These are phyloP conservation scores for Condylura cristata DNA, from an alignment of 2,113 vertebrate species.

Conservation along the genomic window DNA sequence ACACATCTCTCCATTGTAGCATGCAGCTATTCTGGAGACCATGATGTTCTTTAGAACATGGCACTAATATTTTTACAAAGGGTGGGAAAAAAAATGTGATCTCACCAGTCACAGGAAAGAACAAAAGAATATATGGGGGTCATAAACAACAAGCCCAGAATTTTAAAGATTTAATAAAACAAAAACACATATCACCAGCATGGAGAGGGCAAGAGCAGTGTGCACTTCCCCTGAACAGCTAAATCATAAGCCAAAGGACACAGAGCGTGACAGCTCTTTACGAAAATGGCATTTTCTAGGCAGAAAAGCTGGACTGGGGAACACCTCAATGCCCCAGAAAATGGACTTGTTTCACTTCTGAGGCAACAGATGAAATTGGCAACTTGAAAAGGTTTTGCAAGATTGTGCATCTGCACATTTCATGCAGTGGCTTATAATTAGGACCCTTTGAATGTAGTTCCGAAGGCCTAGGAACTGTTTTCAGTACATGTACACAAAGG, in stretches of 20 bases:
- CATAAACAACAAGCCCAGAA: constrained; percentile 64
- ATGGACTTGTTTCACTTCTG: constrained; percentile 35
- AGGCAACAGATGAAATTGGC: constrained; percentile 47
- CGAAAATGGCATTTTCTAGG: constrained; percentile 30
- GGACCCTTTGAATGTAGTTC: background rate
- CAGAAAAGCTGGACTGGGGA: constrained; percentile 70
- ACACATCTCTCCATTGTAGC: background rate
- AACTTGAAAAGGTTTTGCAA: constrained; percentile 21
- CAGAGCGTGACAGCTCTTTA: constrained; percentile 49
- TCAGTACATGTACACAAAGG: background rate
- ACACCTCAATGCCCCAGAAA: constrained; percentile 58
- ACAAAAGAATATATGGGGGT: constrained; percentile 75
- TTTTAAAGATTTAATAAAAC: constrained; percentile 79
- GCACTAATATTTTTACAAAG: constrained; percentile 45
- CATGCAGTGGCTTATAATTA: background rate
- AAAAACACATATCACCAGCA: constrained; percentile 66
- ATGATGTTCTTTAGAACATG: constrained; percentile 38
- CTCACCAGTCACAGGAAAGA: constrained; percentile 68
- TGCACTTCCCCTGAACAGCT: constrained; percentile 50
- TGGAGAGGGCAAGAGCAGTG: background rate
- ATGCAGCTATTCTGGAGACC: background rate
- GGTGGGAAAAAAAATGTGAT: background rate
- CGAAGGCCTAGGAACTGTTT: background rate
- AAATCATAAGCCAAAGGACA: constrained; percentile 73
- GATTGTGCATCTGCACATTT: background rate